These are phyloP conservation scores for Petrocephalus sullivani DNA, from an alignment of 2,797 vertebrate genomes.

Conservation along the genomic window DNA sequence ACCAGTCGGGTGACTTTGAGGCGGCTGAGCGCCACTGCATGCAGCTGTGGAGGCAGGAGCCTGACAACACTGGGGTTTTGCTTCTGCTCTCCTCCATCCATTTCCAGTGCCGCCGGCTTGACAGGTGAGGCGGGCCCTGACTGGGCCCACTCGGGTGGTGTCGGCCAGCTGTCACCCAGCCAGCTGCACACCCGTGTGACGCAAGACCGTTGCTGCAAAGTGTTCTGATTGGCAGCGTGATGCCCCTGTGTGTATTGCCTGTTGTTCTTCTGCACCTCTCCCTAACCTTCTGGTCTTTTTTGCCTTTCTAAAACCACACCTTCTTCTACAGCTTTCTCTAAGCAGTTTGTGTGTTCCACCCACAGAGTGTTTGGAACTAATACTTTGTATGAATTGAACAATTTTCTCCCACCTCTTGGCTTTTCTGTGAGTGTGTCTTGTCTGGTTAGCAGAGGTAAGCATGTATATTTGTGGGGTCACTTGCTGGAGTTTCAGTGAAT, in stretches of 20 bases:
- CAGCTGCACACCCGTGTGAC: not conserved
- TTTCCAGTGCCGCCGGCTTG: slow-evolving; percentile 97
- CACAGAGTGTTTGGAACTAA: not conserved
- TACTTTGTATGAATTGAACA: not conserved
- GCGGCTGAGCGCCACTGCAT: slow-evolving; percentile 99
- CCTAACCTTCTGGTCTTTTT: not conserved
- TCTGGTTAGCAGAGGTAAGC: not conserved
- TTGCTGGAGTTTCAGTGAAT: not conserved
- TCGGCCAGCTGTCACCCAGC: slow-evolving; percentile 10
- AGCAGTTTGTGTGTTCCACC: not conserved
- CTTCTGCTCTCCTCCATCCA: slow-evolving; percentile 96
- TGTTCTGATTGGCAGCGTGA: not conserved
- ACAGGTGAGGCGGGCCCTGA: slow-evolving; percentile 74
- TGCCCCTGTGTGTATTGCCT: not conserved
- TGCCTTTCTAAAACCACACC: not conserved
- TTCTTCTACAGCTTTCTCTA: not conserved
- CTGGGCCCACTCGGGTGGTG: slow-evolving; percentile 24
- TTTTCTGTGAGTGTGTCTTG: not conserved
- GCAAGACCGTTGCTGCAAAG: not conserved
- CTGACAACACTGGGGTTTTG: slow-evolving; percentile 96
- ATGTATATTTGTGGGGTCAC: not conserved
- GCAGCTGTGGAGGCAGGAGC: slow-evolving; percentile 99
- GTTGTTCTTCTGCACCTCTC: not conserved
- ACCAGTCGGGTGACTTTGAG: slow-evolving; percentile 99
- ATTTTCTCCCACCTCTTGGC: not conserved